Evolutionary conservation across 2,888 invertebrate genomes (phyloP).

Genomic region (Arge pagana): DNA sequence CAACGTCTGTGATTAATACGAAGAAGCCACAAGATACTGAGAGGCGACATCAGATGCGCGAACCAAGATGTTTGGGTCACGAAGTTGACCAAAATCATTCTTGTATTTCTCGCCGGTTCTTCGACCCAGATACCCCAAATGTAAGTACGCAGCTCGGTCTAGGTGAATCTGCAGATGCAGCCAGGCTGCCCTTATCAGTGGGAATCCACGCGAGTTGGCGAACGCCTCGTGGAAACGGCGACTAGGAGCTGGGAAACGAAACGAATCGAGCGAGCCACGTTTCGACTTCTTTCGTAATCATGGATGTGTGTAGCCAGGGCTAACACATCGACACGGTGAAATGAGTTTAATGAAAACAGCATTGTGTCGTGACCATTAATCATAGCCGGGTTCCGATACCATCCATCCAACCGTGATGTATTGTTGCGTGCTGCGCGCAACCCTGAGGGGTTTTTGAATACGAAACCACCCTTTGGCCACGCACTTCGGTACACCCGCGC

Average conservation of each 20-base stretch:
- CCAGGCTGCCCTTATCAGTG: slow-evolving; percentile 32
- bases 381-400: slow-evolving; percentile 54
- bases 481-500: slow-evolving; percentile 25
- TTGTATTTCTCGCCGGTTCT: neutral
- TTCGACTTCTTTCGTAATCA: no score
- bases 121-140: no score
- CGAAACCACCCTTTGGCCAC: slow-evolving; percentile 39
- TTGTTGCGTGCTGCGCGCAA: slow-evolving; percentile 43
- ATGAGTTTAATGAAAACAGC: slow-evolving; percentile 58
- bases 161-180: slow-evolving; percentile 21
- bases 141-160: no score
- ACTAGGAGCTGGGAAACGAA: neutral
- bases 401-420: slow-evolving; percentile 52
- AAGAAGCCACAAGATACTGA: no score
- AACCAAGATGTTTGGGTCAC: no score
- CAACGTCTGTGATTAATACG: no score
- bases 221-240: slow-evolving; percentile 6
- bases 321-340: slow-evolving; percentile 41
- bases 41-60: no score
- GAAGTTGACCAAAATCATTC: neutral
- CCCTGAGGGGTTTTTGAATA: slow-evolving; percentile 42
- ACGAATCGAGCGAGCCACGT: no score
- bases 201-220: slow-evolving; percentile 30
- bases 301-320: no score
- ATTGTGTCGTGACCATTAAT: slow-evolving; percentile 57